Conservation (phyloP, 2,888 invertebrate species). For the Pyralis farinalis region DNA sequence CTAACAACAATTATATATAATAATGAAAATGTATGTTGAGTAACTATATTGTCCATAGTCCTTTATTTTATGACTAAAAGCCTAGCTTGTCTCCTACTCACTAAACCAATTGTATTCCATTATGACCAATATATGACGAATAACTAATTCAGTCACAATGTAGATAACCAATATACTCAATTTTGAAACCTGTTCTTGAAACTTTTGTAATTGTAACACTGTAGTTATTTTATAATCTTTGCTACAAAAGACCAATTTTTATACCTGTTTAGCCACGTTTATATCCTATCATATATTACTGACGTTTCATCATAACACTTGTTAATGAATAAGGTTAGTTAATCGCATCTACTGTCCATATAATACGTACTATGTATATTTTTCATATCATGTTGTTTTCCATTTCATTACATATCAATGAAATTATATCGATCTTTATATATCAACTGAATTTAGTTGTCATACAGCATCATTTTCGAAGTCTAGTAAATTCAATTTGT, state of each 20-base stretch:
- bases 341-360: too few relatives aligned
- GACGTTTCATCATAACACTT: neutral
- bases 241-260: conserved; percentile 36
- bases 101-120: neutral
- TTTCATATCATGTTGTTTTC: too few relatives aligned
- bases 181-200: conserved; percentile 5
- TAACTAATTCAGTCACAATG: neutral
- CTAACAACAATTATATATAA: too few relatives aligned
- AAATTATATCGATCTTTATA: neutral
- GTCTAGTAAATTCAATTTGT: too few relatives aligned
- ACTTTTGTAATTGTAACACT: conserved; percentile 4
- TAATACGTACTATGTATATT: too few relatives aligned
- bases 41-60: too few relatives aligned
- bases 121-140: conserved; percentile 12
- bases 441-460: too few relatives aligned
- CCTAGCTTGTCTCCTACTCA: neutral
- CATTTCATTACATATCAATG: neutral
- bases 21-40: too few relatives aligned
- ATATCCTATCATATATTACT: conserved; percentile 3
- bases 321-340: neutral
- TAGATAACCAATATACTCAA: conserved; percentile 4
- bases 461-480: too few relatives aligned
- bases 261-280: conserved; percentile 24
- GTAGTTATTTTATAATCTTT: conserved; percentile 25
- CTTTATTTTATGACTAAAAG: too few relatives aligned